Percentiles rank a stretch among this genome's conserved stretches.
These are phyloP conservation scores for Tethya wilhelma DNA, from an alignment of 37 sponge, comb jelly and placozoan genomes.

Conservation along the genomic window DNA sequence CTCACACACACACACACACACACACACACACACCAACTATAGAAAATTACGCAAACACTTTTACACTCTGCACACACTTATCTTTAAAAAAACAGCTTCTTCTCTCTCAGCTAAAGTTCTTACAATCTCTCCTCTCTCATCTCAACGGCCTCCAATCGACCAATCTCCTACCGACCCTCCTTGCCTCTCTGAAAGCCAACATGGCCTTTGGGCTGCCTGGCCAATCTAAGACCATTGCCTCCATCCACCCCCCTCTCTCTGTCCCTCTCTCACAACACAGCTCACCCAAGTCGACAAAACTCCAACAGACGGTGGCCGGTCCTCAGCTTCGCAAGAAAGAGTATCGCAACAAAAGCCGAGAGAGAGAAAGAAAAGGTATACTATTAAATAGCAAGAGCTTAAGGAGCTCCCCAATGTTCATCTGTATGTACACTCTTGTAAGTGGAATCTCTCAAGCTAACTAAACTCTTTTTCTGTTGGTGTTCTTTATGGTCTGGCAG, in stretches of 20 bases:
- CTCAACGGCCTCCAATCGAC: not conserved
- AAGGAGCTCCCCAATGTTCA: too few species aligned
- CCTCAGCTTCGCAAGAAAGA: not conserved
- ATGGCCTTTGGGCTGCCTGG: conserved; percentile 56
- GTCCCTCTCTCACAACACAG: not conserved
- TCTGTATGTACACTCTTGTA: too few species aligned
- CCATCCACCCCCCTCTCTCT: conserved; percentile 25
- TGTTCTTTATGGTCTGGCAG: too few species aligned
- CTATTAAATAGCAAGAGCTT: too few species aligned
- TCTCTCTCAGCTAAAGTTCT: conserved; percentile 26
- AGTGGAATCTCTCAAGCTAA: too few species aligned
- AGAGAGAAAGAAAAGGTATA: too few species aligned
- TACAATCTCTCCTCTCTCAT: conserved; percentile 15
- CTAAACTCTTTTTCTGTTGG: too few species aligned
- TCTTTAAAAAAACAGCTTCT: conserved; percentile 7
- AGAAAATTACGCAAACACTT: too few species aligned
- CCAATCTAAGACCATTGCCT: conserved; percentile 10
- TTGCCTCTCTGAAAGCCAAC: conserved; percentile 36
- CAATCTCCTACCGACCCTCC: conserved; percentile 29
- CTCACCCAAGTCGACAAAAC: not conserved
- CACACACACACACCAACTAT: too few species aligned
- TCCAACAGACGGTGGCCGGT: conserved; percentile 17
- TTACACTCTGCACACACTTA: too few species aligned
- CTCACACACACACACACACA: too few species aligned
- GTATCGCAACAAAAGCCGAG: not conserved